phyloP scores from a whole-genome alignment of 2,797 vertebrate genomes.

The Ammospiza maritima region DNA sequence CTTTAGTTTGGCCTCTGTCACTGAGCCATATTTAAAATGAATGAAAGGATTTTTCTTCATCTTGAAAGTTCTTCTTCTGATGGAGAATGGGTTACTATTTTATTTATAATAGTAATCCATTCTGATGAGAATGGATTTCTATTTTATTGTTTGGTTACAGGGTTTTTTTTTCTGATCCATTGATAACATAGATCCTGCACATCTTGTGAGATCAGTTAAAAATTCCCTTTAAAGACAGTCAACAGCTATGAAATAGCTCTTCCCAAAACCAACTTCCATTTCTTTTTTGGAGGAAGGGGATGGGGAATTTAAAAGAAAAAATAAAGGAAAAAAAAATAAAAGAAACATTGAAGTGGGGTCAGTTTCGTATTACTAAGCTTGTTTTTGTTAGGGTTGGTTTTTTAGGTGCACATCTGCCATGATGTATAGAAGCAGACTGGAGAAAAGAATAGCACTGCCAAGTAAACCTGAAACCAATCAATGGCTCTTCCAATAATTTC shows the following conservation, averaged over 20 bases:
- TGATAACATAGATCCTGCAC: neutral
- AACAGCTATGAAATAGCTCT: neutral
- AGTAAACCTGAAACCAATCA: neutral
- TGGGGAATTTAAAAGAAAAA: neutral
- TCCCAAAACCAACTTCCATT: neutral
- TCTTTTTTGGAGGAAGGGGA: neutral
- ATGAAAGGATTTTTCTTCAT: conserved; percentile 31
- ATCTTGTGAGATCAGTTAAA: neutral
- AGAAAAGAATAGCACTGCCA: neutral
- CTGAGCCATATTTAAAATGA: conserved; percentile 13
- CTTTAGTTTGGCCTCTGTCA: neutral
- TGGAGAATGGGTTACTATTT: neutral
- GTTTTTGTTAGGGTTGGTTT: neutral
- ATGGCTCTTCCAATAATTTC: neutral
- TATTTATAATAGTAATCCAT: neutral
- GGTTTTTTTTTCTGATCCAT: neutral
- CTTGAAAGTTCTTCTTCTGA: conserved; percentile 1
- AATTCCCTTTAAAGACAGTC: neutral
- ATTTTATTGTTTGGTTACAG: neutral
- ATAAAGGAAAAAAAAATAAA: neutral
- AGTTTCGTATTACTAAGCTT: neutral
- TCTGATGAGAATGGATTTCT: neutral
- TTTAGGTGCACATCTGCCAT: neutral
- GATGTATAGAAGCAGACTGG: neutral
- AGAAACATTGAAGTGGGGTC: neutral